A percentile compares a stretch with the other conserved stretches of the same genome.
Conservation (phyloP, 2,113 vertebrate species). For the Zapus hudsonius region DNA sequence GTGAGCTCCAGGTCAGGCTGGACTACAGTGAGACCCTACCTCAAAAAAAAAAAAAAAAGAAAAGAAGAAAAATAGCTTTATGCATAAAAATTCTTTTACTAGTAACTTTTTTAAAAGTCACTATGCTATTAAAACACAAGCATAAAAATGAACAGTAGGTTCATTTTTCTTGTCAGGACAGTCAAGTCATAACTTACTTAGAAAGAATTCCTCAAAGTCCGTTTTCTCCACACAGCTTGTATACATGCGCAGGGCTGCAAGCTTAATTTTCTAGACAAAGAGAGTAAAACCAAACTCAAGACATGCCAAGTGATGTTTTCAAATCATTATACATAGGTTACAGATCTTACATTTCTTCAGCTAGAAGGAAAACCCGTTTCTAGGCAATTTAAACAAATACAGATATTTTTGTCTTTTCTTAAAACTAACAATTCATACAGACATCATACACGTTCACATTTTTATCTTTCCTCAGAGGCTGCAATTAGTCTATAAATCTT, state of each 20-base stretch:
- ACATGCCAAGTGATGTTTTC: background rate
- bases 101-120: constrained; percentile 25
- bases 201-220: constrained; percentile 97
- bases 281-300: constrained; percentile 73
- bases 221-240: constrained; percentile 97
- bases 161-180: constrained; percentile 56
- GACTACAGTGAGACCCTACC: too few species aligned
- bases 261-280: constrained; percentile 95
- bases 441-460: constrained; percentile 33
- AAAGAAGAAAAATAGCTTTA: constrained; percentile 25
- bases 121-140: constrained; percentile 28
- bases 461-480: constrained; percentile 27
- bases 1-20: too few species aligned
- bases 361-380: constrained; percentile 27
- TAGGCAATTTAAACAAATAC: constrained; percentile 9
- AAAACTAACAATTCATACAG: background rate
- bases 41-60: background rate
- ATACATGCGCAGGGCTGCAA: constrained; percentile 98
- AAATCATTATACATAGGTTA: background rate
- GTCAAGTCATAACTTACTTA: constrained; percentile 89
- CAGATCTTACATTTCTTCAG: constrained; percentile 23
- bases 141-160: constrained; percentile 53
- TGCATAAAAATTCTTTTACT: constrained; percentile 9
- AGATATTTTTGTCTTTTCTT: constrained; percentile 25
- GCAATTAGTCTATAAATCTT: background rate